phyloP scores from a whole-genome alignment of 1,140 invertebrate species.

The Lepidostoma basale region DNA sequence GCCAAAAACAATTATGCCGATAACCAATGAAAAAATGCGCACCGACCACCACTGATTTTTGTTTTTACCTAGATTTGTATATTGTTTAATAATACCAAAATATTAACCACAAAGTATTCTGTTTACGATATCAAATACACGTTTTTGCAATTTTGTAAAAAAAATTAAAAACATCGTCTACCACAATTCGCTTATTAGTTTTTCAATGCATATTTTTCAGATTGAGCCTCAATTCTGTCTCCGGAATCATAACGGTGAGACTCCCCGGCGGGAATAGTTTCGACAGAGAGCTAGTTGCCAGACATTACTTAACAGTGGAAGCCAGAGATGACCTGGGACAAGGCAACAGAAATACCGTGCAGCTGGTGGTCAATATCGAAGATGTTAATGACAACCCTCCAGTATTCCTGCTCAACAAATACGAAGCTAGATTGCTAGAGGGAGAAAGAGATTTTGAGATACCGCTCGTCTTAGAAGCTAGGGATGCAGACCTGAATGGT shows the following conservation, averaged over 20 bases:
- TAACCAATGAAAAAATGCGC: no score
- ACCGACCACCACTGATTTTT: no score
- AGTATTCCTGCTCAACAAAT: constrained; percentile 79
- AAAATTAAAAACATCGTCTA: neutral
- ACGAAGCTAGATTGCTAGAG: constrained; percentile 83
- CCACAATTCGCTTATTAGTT: no score
- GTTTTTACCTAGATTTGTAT: no score
- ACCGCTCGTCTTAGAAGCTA: constrained; percentile 78
- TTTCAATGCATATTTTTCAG: constrained; percentile 63
- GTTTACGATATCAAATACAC: neutral
- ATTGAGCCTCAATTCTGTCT: constrained; percentile 78
- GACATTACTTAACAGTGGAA: constrained; percentile 90
- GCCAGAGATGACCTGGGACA: constrained; percentile 85
- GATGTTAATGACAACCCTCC: constrained; percentile 91
- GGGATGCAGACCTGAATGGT: constrained; percentile 87
- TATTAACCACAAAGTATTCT: no score
- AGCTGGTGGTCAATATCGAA: constrained; percentile 83
- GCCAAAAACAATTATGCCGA: no score
- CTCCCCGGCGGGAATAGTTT: constrained; percentile 74
- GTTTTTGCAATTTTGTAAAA: neutral
- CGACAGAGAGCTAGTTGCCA: constrained; percentile 84
- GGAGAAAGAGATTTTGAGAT: constrained; percentile 80
- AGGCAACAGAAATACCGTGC: constrained; percentile 87
- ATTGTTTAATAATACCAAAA: no score
- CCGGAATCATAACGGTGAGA: constrained; percentile 84